Base-by-base conservation (phyloP, 2,797 vertebrate species). In the Neosilurus hyrtlii region DNA sequence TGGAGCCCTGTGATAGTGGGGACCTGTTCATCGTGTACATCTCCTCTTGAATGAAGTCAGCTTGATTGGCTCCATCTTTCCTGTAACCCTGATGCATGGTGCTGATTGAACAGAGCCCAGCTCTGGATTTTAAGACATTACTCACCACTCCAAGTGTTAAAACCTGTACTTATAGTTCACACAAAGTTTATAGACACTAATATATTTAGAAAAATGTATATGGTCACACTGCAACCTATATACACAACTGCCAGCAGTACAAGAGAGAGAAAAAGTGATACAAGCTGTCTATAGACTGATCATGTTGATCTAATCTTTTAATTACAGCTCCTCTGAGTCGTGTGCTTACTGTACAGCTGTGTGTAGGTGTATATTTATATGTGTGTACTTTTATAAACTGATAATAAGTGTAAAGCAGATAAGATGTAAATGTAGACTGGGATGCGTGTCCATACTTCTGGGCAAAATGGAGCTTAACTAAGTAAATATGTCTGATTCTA, bases 261-360 rank as follows among this genome's bases (percentile, higher is more conserved):
- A 35, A 35, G 72, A 71, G 22, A 35, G 20, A 43, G 30, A 14
- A 65, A 24, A 20, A 52, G 61, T 63, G 26, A 52, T 52, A 12
- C 18, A 51, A 57, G 57, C 56, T 57, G 20, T 57, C 85, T 81
- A 65, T 68, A 65, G 79, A 84, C 80, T 83, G 54, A 67, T 88
- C 37, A 77, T 83, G 24, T 81, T 15, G 24, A 74, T 84, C 65
- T 86, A 52, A 83, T 86, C 70, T 57, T 79, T 78, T 71, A 85
- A 76, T 76, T 87, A 59, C 63, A 81, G 1, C 83, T 54, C 81
- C 54, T 83, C 66, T 12, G 9, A 80, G 51, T 68, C 2, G 54
- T 73, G 76, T 80, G 49, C 81, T 43, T 54, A 12, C 59, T 30
- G 56, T 54, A 30, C 57, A 82, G 62, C 51, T 83, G 79, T 78